Evolutionary conservation across 1,140 invertebrate genomes (phyloP).

Genomic region (Drosophila oshimai): DNA sequence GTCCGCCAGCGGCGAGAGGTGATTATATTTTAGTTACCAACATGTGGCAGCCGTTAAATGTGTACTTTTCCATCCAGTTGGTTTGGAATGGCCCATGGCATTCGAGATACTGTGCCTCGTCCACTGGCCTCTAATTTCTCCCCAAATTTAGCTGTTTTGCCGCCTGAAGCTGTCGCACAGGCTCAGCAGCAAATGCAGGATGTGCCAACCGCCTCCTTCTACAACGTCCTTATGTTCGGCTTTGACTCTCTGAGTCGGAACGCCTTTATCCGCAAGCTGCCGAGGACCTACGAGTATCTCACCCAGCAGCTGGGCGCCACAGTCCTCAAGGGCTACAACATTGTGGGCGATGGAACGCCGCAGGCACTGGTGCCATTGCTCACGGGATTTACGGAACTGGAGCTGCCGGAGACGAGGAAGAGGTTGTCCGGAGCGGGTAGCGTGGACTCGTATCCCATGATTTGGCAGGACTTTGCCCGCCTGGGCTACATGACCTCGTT

Average conservation of each 20-base stretch:
- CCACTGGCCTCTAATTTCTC: slow-evolving; percentile 41
- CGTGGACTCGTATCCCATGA: slow-evolving; percentile 92
- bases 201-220: slow-evolving; percentile 45
- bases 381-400: slow-evolving; percentile 93
- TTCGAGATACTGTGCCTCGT: slow-evolving; percentile 63
- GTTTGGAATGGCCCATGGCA: slow-evolving; percentile 77
- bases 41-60: background rate
- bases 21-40: background rate
- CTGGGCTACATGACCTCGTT: slow-evolving; percentile 90
- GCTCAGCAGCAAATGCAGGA: slow-evolving; percentile 60
- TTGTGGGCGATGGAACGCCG: slow-evolving; percentile 97
- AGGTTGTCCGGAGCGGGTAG: slow-evolving; percentile 85
- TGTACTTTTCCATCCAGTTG: slow-evolving; percentile 28
- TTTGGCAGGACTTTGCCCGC: slow-evolving; percentile 90
- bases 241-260: slow-evolving; percentile 95
- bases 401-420: slow-evolving; percentile 93
- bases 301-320: slow-evolving; percentile 87
- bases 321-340: slow-evolving; percentile 93
- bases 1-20: slow-evolving; percentile 84
- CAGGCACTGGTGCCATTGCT: slow-evolving; percentile 96
- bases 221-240: slow-evolving; percentile 93
- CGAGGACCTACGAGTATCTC: slow-evolving; percentile 91
- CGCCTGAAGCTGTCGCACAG: slow-evolving; percentile 54
- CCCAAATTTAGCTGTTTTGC: slow-evolving; percentile 52
- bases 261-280: slow-evolving; percentile 93